Conservation (phyloP, 2,888 invertebrate species). For the Drosophila silvestris region DNA sequence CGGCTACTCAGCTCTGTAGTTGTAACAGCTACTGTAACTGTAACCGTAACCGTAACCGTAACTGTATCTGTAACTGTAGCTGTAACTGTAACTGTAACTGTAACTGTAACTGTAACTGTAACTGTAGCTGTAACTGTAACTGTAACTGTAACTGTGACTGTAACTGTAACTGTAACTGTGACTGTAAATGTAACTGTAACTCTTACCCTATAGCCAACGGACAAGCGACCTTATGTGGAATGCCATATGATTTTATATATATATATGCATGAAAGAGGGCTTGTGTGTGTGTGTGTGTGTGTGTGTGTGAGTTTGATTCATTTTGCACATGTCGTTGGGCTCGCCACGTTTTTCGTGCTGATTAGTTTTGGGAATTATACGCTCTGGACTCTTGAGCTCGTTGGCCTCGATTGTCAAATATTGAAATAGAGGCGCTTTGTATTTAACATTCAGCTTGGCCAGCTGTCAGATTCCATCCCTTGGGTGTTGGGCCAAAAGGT, state of each 20-base stretch:
- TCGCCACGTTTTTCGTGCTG: conserved; percentile 58
- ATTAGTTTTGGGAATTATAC: conserved; percentile 74
- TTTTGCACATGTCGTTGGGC: conserved; percentile 47
- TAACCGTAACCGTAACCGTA: too few species aligned
- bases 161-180: neutral
- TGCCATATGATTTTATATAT: conserved; percentile 44
- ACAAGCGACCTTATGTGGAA: conserved; percentile 24
- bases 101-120: too few species aligned
- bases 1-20: conserved; percentile 5
- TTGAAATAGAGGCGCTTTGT: conserved; percentile 32
- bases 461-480: conserved; percentile 6
- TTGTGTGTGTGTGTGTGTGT: neutral
- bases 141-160: too few species aligned
- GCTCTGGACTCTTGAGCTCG: conserved; percentile 49
- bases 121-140: too few species aligned
- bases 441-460: conserved; percentile 27
- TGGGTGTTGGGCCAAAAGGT: conserved; percentile 61
- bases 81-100: too few species aligned
- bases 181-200: neutral
- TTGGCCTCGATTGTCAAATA: conserved; percentile 44
- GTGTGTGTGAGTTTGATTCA: conserved; percentile 45
- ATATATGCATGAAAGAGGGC: neutral
- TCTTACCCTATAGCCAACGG: conserved; percentile 14
- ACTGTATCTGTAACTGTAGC: too few species aligned
- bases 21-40: neutral